Evolutionary conservation across 92 coral and sea anemone genomes (phyloP), one percentile per base, ranked within the genome.

Genomic region (Parazoanthus atlanticus): DNA sequence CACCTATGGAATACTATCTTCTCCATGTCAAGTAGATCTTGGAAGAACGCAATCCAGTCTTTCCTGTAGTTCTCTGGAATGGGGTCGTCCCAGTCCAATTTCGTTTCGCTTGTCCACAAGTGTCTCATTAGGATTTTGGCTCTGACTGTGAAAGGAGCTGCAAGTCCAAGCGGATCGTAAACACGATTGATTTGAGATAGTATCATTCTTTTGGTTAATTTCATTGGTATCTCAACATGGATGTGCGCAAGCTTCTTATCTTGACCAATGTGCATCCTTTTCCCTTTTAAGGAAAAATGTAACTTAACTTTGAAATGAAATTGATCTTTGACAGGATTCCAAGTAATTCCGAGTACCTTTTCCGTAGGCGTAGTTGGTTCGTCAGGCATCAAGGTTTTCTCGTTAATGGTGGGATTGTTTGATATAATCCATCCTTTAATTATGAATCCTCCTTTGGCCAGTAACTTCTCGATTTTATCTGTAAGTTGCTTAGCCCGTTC

Each of bases 41-140:
- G 17, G 61, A 84, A 91, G 67, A 91, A 91, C 47, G 6, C 30
- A 13, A 80, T 1, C 93, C 93, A 84, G 17, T 82, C 64, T 38
- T 70, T 17, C 26, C 49, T 84, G 17, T 65, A n/a, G 15, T 34
- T 38, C 26, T 79, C 90, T 6, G 92, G 91, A 5, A 91, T 85
- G 7, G 89, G 89, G 6, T 91, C 91, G 21, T 91, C 93, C 93
- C 91, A 84, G 28, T 32, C 43, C 19, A 89, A 67, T 19, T 80
- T 49, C n/a, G 33, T 17, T 3, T 81, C 85, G 0, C 70, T 41
- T n/a, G 25, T 54, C 94, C 94, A 89, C 16, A 89, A 46, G 38
- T 76, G 33, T 79, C 90, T 85, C 94, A 89, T 85, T 76, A 92
- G 56, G 16, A 92, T 92, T 38, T 89, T 92, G 25, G 94, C 92